Evolutionary conservation across 2,888 invertebrate genomes (phyloP), one percentile per base, ranked within the genome.

Genomic region (Xestia rhomboidea): DNA sequence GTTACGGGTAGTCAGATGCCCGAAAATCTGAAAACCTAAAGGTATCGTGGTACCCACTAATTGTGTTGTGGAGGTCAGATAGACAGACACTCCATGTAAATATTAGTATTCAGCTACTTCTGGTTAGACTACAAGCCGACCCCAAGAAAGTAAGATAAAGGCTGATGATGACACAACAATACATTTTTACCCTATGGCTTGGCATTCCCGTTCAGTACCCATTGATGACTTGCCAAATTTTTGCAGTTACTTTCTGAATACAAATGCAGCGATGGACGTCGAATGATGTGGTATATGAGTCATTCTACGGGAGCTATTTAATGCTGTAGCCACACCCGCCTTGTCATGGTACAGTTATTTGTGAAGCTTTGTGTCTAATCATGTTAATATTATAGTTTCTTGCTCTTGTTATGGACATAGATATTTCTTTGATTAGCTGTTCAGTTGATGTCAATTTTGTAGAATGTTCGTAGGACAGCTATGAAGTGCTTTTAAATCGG

Each of bases 271-370:
- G 62, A 69, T 83, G 83, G 24, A 72, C 38, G 15, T 38, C 57
- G 78, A 75, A 70, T 68, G 70, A 49, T 60, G 69, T 68, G 38
- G 24, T n/a, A 72, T 70, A 64, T 83, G 79, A 83, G 68, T 83
- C 86, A 86, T 72, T 78, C 62, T 72, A 46, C 74, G 73, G 82
- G 73, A 86, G 77, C 73, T 82, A 62, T 75, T 68, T 85, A 67
- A 38, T 77, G 30, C 66, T 70, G 27, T 38, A 18, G 73, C 79
- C 83, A 83, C 83, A 74, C 83, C 86, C 74, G 2, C 38, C 44
- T 49, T 54, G 83, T 74, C 64, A 74, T 78, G 62, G 46, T 73
- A 83, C 79, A 83, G 79, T 86, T 86, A 83, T 83, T 72, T 62
- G 63, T 41, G 57, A 72, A 67, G 68, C 44, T 70, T 66, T 15